Evolutionary conservation across 2,797 vertebrate species (phyloP).

Genomic region (Carapus acus): DNA sequence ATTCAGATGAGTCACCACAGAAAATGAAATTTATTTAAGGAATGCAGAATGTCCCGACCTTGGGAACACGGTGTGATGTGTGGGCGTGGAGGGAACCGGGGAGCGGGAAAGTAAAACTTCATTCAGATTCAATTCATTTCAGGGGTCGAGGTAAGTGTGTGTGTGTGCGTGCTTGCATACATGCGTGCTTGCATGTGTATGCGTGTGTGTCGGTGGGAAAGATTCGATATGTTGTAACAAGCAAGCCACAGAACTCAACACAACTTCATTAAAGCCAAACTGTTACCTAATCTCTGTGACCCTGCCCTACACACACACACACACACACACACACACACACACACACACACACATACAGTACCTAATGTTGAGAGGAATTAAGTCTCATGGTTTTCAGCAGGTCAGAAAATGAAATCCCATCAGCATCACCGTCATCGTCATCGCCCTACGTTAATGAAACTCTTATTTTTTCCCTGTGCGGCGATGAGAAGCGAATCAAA

Average conservation of each 20-base stretch:
- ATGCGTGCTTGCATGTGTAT: no score
- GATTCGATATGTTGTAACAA: neutral
- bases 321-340: neutral
- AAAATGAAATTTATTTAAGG: neutral
- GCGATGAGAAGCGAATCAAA: no score
- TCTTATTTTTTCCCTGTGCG: no score
- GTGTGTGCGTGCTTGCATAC: neutral
- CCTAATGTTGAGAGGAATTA: constrained; percentile 3
- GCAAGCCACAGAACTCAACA: neutral
- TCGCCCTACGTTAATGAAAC: no score
- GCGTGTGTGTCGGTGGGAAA: no score
- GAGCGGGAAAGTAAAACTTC: neutral
- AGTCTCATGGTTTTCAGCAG: constrained; percentile 18
- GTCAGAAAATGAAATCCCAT: constrained; percentile 19
- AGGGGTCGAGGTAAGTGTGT: neutral
- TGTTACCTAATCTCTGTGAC: neutral
- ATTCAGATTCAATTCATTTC: neutral
- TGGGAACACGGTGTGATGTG: neutral
- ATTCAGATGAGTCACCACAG: no score
- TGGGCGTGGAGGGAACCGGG: neutral
- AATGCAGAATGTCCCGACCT: no score
- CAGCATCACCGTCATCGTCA: constrained; percentile 1
- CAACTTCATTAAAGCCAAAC: no score
- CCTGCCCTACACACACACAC: constrained; percentile 11
- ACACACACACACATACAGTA: neutral